A percentile compares a stretch with the other conserved stretches of the same genome.
phyloP scores from a whole-genome alignment of 2,113 vertebrate genomes.

The Nothobranchius kuhntae region DNA sequence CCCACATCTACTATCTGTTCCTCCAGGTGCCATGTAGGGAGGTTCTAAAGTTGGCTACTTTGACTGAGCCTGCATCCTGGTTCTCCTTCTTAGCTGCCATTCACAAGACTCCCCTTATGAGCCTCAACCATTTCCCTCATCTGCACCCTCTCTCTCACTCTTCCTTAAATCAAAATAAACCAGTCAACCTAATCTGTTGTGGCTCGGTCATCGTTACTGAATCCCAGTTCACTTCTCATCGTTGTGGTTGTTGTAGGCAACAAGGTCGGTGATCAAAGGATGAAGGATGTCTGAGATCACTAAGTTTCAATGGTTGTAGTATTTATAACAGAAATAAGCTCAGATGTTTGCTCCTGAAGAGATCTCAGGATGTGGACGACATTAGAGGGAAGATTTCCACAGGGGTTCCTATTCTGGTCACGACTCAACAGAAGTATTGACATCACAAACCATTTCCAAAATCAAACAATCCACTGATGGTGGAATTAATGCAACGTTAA shows the following conservation, averaged over 20 bases:
- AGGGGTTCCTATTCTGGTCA: too few species aligned
- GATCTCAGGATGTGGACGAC: too few species aligned
- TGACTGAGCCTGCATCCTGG: neutral
- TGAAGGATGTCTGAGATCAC: neutral
- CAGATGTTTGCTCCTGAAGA: too few species aligned
- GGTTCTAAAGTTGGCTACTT: neutral
- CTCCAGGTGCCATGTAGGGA: constrained; percentile 1
- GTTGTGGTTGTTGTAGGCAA: neutral
- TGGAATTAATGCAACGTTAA: too few species aligned
- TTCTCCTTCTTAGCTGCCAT: neutral
- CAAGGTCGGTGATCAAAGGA: neutral
- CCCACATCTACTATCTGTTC: neutral
- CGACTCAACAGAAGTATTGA: too few species aligned
- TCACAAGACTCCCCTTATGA: constrained; percentile 1
- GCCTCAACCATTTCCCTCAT: neutral
- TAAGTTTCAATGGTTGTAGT: too few species aligned
- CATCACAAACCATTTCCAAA: too few species aligned
- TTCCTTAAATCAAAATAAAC: neutral
- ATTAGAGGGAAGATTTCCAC: too few species aligned
- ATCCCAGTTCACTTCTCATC: neutral
- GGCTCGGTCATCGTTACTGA: neutral
- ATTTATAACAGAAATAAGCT: too few species aligned
- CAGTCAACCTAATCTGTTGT: neutral
- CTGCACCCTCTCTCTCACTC: neutral
- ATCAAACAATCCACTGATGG: too few species aligned